A percentile compares a stretch with the other conserved stretches of the same genome.
These are phyloP conservation scores for Muscicapa comitata DNA, from an alignment of 2,797 vertebrate species.

Conservation along the genomic window DNA sequence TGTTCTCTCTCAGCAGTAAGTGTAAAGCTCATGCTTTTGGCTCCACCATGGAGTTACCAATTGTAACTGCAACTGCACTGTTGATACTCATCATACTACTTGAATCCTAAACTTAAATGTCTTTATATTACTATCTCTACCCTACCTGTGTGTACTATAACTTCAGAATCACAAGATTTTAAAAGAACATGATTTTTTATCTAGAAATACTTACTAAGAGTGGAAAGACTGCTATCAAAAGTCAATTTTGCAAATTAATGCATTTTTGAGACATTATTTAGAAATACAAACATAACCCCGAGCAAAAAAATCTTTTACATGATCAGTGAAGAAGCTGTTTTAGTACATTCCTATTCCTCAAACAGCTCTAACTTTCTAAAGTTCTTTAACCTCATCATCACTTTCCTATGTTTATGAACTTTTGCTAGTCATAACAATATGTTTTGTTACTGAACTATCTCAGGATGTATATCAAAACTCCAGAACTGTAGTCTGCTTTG, in stretches of 20 bases:
- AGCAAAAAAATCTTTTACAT: background rate
- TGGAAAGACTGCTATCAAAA: background rate
- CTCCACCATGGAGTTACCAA: constrained; percentile 76
- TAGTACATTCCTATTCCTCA: background rate
- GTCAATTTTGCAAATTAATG: background rate
- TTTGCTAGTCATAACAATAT: background rate
- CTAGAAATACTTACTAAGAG: background rate
- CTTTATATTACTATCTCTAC: background rate
- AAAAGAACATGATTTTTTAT: background rate
- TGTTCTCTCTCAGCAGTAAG: constrained; percentile 26
- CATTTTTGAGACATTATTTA: background rate
- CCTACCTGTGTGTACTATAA: background rate
- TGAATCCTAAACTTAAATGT: background rate
- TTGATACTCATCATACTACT: background rate
- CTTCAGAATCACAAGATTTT: background rate
- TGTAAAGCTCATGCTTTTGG: constrained; percentile 72
- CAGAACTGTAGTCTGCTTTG: background rate
- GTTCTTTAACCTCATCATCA: background rate
- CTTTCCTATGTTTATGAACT: background rate
- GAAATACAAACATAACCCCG: background rate
- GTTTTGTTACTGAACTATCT: background rate
- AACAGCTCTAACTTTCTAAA: background rate
- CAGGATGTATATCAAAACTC: background rate
- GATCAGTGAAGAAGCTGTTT: background rate
- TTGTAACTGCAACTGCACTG: constrained; percentile 71